Evolutionary conservation across 2,113 vertebrate genomes (phyloP).

Genomic region (Vombatus ursinus): DNA sequence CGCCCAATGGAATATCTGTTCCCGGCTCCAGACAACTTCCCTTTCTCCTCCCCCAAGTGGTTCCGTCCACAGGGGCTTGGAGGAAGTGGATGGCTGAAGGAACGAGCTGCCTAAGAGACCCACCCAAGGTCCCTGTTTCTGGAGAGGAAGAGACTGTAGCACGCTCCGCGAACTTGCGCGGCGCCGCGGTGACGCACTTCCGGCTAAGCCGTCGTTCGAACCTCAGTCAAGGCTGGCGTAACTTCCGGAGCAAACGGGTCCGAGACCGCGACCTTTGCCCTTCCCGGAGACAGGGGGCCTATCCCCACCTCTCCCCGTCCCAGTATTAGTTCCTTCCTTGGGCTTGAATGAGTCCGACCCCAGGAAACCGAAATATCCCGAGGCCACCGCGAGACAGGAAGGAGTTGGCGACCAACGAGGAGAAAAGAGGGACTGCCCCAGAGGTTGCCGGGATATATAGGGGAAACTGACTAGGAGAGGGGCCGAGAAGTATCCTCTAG

Average conservation of each 20-base stretch:
- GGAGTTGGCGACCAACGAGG: not conserved
- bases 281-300: not conserved
- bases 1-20: not conserved
- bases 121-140: not conserved
- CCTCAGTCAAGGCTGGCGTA: not conserved
- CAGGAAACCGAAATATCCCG: not conserved
- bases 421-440: not conserved
- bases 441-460: not conserved
- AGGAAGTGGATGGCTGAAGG: not conserved
- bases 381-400: not conserved
- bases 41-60: not conserved
- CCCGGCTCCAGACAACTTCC: not conserved
- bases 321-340: not conserved
- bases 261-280: not conserved
- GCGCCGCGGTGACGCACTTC: not conserved
- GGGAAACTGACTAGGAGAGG: not conserved
- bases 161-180: no score
- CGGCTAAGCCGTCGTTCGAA: not conserved
- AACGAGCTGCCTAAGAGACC: accelerated
- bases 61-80: not conserved
- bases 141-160: not conserved
- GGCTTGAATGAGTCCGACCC: not conserved
- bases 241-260: not conserved
- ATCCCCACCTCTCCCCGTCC: not conserved
- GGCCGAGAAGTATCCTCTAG: not conserved